Evolutionary conservation across 2,797 vertebrate species (phyloP).

Genomic region (Alectoris magna): DNA sequence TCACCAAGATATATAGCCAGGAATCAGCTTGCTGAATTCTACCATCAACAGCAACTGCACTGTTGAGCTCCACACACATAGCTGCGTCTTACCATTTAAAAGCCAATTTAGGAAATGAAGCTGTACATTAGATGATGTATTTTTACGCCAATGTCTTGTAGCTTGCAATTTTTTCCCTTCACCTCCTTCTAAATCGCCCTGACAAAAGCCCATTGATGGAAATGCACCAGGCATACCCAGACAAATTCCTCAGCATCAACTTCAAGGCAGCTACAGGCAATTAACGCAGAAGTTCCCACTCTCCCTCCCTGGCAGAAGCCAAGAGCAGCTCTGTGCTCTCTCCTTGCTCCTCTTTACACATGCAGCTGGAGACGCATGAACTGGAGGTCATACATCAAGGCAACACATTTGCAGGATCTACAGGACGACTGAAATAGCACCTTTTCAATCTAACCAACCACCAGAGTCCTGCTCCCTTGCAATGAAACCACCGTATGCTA

Average conservation of each 20-base stretch:
- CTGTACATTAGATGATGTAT: background rate
- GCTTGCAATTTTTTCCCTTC: background rate
- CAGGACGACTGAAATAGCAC: background rate
- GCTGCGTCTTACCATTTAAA: background rate
- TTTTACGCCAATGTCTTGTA: background rate
- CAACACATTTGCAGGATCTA: background rate
- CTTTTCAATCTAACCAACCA: background rate
- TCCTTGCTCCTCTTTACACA: background rate
- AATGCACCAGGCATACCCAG: background rate
- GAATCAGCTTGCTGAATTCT: background rate
- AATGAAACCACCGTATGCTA: background rate
- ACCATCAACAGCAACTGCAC: background rate
- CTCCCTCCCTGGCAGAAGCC: background rate
- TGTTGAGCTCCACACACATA: background rate
- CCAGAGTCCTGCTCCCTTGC: background rate
- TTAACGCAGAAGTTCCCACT: background rate
- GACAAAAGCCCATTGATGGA: background rate
- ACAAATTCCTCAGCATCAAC: background rate
- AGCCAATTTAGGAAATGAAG: background rate
- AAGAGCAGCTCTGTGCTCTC: accelerated
- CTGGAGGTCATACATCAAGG: background rate
- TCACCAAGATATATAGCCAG: background rate
- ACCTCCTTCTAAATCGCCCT: background rate
- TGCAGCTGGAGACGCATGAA: accelerated
- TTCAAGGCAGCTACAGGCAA: background rate